Evolutionary conservation across 2,888 invertebrate genomes (phyloP).

Genomic region (Therioaphis trifolii): DNA sequence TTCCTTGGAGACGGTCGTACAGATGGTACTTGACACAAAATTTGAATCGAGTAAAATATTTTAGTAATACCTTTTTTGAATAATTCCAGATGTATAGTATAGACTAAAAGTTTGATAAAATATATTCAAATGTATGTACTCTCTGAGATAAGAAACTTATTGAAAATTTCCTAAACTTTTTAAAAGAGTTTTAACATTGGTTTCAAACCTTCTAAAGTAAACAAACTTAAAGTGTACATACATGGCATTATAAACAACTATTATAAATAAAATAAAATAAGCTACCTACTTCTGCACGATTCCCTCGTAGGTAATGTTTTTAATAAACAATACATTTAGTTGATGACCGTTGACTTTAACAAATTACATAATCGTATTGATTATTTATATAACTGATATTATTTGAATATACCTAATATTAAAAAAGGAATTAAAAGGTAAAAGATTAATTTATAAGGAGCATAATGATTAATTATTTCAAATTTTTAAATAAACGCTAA

Average conservation of each 20-base stretch:
- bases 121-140: constrained; percentile 12
- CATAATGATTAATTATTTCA: too few species aligned
- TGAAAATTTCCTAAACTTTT: constrained; percentile 13
- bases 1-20: background rate
- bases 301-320: too few species aligned
- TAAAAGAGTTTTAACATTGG: constrained; percentile 7
- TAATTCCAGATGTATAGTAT: too few species aligned
- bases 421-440: too few species aligned
- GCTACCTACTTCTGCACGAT: too few species aligned
- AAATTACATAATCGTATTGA: too few species aligned
- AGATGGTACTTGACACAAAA: background rate
- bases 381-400: too few species aligned
- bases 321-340: too few species aligned
- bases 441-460: too few species aligned
- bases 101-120: background rate
- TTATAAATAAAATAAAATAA: background rate
- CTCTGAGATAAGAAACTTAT: background rate
- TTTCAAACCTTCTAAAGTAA: background rate
- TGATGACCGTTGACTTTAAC: too few species aligned
- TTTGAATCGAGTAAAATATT: constrained; percentile 2
- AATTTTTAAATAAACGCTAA: too few species aligned
- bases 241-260: background rate
- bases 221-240: background rate
- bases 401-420: too few species aligned
- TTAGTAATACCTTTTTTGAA: background rate